Base-by-base conservation (phyloP, 2,888 invertebrate species). In the Siphonodentalium dalli region DNA sequence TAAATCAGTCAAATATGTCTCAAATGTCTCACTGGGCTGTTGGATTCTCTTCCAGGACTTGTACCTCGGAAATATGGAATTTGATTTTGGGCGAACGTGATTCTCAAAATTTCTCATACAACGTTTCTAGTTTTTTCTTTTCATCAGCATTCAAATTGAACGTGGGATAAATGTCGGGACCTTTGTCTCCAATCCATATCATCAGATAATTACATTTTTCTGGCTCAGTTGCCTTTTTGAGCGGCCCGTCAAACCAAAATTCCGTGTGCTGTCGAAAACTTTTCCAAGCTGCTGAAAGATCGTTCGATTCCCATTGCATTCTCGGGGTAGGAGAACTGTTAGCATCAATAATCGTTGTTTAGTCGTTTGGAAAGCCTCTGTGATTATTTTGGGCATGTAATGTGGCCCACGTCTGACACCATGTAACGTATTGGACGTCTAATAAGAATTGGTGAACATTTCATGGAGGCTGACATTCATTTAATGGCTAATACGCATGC, bases 181-280 rank as follows among this genome's bases (percentile, higher is more conserved):
- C 65, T 31, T 54, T 56, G 20, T 61, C 44, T 18, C 63, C 59
- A 8, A 56, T 54, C 60, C 60, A 63, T 0, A 60, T 23, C 51
- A 64, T 54, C 1, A 61, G 29, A 29, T 64, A 64, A 7, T 40
- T 43, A 27, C 52, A 58, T 37, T 55, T 42, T 42, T 55, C 60
- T 15, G 33, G 46, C 20, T 57, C 58, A 8, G 37, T 8, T 31
- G 50, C 53, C 4, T 37, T 31, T 18, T 55, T 60, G 2, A 62
- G 28, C 1, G 58, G 60, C 8, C 65, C 58, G 28, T 40, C 42
- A 37, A 65, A 62, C 50, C 54, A 45, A 24, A 64, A 56, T 15
- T 57, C 26, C 1, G 31, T 28, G 26, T 60, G 61, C 7, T 27
- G 13, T 29, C 48, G 35, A 26, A 65, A 60, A 2, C 8, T 37